Evolutionary conservation across 2,888 invertebrate species (phyloP), one percentile per base, ranked within the genome.

Genomic region (Mimas tiliae): DNA sequence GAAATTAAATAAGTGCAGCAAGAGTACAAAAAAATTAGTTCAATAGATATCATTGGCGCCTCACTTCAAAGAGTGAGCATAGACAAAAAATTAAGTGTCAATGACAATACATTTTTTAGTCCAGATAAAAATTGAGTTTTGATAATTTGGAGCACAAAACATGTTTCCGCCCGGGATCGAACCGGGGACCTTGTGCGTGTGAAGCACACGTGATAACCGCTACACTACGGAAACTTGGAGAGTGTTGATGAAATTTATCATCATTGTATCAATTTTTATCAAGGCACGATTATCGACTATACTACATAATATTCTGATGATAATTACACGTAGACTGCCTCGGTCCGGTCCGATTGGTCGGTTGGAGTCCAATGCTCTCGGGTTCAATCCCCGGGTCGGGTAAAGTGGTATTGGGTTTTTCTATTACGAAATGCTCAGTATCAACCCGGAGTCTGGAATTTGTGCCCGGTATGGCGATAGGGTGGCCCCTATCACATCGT

Each of bases 191-290:
- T 95, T 95, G 95, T 95, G 95, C 95, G 95, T 96, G 95, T 95
- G 95, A 96, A 95, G 96, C 96, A 96, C 95, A 96, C 95, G 95
- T 95, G 95, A 95, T 95, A 95, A 95, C 95, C 95, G 94, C 95
- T 95, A 95, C 95, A 95, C 95, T 95, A 95, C 95, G 95, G 95
- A 95, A 95, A 95, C 95, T 74, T 45, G 27, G 2, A 16, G 1
- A 38, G 12, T 9, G 6, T 1, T 19, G 58, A 7, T 16, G 19
- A 58, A 58, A 38, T 50, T 45, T 11, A 45, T 4, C 12, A 14
- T 11, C 45, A 45, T 14, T 45, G 4, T 9, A 3, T 14, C 14
- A 12, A 12, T 45, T 11, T 42, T 42, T 7, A 42, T 27, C 4
- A 1, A 27, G 27, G 27, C 4, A 42, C 8, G 42, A 42, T 42